Evolutionary conservation across 2,113 vertebrate genomes (phyloP).

Genomic region (Dicentrarchus labrax): DNA sequence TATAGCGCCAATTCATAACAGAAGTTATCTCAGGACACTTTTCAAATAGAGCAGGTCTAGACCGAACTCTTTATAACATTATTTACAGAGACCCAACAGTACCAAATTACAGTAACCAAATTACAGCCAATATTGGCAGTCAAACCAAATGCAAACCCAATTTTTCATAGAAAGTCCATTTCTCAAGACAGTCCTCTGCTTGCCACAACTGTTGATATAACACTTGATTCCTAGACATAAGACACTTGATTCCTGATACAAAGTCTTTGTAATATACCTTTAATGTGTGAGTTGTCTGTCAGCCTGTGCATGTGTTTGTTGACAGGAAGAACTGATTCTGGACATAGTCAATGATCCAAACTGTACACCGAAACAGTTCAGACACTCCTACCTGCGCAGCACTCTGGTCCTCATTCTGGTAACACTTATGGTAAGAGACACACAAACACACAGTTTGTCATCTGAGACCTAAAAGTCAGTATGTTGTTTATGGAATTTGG

Average conservation of each 20-base stretch:
- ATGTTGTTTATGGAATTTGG: too few relatives aligned
- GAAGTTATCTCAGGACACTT: too few relatives aligned
- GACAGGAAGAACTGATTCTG: conserved; percentile 92
- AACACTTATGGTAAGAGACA: conserved; percentile 86
- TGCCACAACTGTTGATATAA: background rate
- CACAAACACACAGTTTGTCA: background rate
- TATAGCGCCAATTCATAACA: too few relatives aligned
- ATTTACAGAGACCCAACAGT: too few relatives aligned
- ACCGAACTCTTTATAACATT: too few relatives aligned
- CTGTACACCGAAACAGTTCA: conserved; percentile 68
- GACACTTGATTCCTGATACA: too few relatives aligned
- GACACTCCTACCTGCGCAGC: conserved; percentile 89
- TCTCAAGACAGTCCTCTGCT: background rate
- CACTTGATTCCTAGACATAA: background rate
- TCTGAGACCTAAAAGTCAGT: too few relatives aligned
- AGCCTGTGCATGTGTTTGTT: conserved; percentile 15
- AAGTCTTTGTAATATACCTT: background rate
- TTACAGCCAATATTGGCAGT: background rate
- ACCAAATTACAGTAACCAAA: too few relatives aligned
- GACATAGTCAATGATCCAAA: conserved; percentile 84
- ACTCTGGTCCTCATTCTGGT: conserved; percentile 84
- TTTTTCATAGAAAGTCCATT: background rate
- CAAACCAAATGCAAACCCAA: background rate
- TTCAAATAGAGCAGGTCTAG: too few relatives aligned
- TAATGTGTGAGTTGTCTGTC: background rate